Conservation (phyloP, 2,888 invertebrate species). For the Heliconius sara region DNA sequence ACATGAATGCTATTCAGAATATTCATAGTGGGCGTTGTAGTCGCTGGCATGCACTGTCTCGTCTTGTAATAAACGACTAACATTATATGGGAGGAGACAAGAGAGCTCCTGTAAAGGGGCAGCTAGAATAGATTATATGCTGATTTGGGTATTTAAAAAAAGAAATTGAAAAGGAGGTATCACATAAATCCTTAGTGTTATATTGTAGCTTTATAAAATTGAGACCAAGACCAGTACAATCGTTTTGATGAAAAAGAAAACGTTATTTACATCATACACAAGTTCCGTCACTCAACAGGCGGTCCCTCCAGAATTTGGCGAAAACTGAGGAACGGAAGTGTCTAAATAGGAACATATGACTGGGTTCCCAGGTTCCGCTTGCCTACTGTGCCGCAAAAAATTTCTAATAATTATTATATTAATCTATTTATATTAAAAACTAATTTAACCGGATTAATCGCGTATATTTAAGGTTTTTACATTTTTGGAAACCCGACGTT, state of each 20-base stretch:
- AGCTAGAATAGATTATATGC: constrained; percentile 24
- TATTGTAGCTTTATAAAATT: neutral
- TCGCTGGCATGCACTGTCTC: constrained; percentile 55
- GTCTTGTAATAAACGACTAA: constrained; percentile 58
- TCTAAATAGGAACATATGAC: no score
- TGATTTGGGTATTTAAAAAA: neutral
- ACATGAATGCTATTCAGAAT: constrained; percentile 15
- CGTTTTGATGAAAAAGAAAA: neutral
- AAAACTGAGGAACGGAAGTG: no score
- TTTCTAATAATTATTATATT: no score
- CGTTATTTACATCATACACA: no score
- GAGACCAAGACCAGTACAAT: neutral
- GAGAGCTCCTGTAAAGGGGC: constrained; percentile 42
- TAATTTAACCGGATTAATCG: no score
- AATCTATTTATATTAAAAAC: no score
- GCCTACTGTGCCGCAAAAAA: no score
- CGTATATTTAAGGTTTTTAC: no score
- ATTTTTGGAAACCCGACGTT: no score
- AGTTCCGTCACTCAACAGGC: no score
- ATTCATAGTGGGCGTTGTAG: constrained; percentile 60
- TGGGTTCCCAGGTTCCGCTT: no score
- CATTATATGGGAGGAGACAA: constrained; percentile 69
- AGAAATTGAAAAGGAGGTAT: neutral
- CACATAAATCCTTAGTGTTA: neutral
- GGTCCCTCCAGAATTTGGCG: no score